A percentile compares a stretch with the other conserved stretches of the same genome.
Conservation (phyloP, 2,888 invertebrate species). For the Tinea semifulvella region DNA sequence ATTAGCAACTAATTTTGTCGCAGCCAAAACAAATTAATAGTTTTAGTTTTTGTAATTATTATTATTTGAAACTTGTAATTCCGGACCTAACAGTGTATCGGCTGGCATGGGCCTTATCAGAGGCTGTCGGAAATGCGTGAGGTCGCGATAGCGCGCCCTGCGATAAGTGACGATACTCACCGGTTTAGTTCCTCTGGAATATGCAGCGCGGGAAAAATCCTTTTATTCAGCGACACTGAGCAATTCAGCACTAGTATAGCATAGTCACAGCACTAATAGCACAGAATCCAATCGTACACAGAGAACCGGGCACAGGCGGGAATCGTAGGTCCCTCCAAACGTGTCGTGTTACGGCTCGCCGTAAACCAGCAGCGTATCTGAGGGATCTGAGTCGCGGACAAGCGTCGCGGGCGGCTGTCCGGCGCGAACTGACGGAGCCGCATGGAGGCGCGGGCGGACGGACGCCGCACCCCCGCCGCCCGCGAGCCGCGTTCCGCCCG, state of each 20-base stretch:
- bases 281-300: conserved; percentile 57
- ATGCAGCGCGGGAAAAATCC: conserved; percentile 57
- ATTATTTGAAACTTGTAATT: conserved; percentile 9
- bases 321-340: conserved; percentile 65
- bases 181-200: conserved; percentile 65
- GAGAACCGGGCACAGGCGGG: conserved; percentile 32
- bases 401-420: conserved; percentile 59
- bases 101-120: conserved; percentile 46
- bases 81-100: conserved; percentile 30
- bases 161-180: conserved; percentile 65
- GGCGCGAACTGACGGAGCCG: conserved; percentile 51
- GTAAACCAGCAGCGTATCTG: conserved; percentile 68
- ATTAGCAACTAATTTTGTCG: too few species aligned
- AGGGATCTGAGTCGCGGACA: conserved; percentile 58
- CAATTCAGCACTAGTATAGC: conserved; percentile 54
- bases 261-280: conserved; percentile 54
- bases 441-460: conserved; percentile 58
- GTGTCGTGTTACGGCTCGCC: conserved; percentile 66
- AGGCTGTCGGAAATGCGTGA: conserved; percentile 66
- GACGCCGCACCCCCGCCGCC: conserved; percentile 32
- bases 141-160: conserved; percentile 59
- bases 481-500: conserved; percentile 28
- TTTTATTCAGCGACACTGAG: conserved; percentile 36
- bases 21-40: too few species aligned
- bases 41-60: not conserved